Evolutionary conservation across 2,797 vertebrate species (phyloP), one percentile per base, ranked within the genome.

Genomic region (Sebastes baramenuke): DNA sequence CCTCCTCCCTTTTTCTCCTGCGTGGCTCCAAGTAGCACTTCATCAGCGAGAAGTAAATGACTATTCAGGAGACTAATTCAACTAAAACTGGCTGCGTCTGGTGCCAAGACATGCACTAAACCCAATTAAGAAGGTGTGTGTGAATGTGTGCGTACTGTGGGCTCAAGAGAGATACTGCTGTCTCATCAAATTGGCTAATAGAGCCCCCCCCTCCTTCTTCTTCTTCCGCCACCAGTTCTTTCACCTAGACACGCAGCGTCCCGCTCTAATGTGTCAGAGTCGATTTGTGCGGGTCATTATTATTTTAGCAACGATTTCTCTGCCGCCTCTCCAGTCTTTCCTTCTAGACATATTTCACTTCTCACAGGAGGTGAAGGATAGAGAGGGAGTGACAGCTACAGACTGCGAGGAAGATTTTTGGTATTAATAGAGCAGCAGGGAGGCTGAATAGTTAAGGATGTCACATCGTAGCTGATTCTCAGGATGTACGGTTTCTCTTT

Each of bases 51-150:
- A 90, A 85, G 89, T 88, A 92, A 92, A 92, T 87, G 89, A 94
- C 91, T 91, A 88, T 93, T 93, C 90, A 88, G 88, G 84, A 90
- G 89, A 91, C 89, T 94, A 93, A 95, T 95, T 94, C 79, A 88
- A 93, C 89, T 90, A 90, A 93, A 90, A 92, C 86, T 83, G 77
- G 61, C 80, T 62, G 58, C 67, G 58, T 80, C 54, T 75, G 77
- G 80, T 91, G 93, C 90, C 93, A 94, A 90, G 91, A 92, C 88
- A 90, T 74, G 76, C 90, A 88, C 88, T 92, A 94, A 95, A 93
- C 89, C 86, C 90, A 94, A 94, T 95, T 94, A 95, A 90, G 84
- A 85, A 79, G 79, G 79, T 34, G 70, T 27, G 34, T 27, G 70
- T 55, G 58, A 38, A 55, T 46, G 59, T 61, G 60, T 79, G 80